phyloP scores from a whole-genome alignment of 2,113 vertebrate species.

The Phaethornis superciliosus region DNA sequence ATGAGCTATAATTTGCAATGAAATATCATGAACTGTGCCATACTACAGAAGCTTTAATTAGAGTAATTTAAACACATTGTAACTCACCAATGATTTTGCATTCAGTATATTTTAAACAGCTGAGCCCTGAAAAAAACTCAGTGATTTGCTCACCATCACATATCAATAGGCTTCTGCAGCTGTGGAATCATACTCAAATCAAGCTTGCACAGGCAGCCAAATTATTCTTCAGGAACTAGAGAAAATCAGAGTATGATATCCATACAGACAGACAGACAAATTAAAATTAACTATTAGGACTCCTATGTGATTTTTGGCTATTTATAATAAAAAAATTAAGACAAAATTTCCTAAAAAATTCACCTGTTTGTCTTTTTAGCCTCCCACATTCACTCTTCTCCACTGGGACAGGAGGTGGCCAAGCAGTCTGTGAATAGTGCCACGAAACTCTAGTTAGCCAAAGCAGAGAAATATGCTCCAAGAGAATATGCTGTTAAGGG shows the following conservation, averaged over 20 bases:
- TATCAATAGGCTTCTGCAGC: conserved; percentile 73
- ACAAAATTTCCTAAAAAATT: not conserved
- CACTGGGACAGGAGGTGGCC: not conserved
- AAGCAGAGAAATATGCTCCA: not conserved
- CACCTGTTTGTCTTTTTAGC: not conserved
- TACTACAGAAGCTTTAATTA: conserved; percentile 77
- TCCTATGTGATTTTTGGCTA: not conserved
- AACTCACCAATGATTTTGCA: conserved; percentile 77
- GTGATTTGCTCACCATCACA: conserved; percentile 66
- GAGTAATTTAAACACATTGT: conserved; percentile 77
- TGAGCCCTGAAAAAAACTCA: conserved; percentile 70
- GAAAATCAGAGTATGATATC: conserved; percentile 25
- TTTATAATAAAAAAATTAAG: not conserved
- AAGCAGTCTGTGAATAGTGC: not conserved
- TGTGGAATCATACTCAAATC: conserved; percentile 58
- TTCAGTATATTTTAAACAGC: conserved; percentile 78
- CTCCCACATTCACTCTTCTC: not conserved
- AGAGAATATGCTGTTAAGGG: not conserved
- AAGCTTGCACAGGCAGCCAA: conserved; percentile 60
- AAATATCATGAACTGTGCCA: conserved; percentile 74
- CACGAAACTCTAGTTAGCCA: not conserved
- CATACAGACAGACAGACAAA: not conserved
- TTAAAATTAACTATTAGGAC: conserved; percentile 21
- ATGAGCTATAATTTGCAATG: conserved; percentile 70
- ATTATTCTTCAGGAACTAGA: conserved; percentile 58